phyloP scores from a whole-genome alignment of 1,140 invertebrate genomes.

The Spodoptera litura region DNA sequence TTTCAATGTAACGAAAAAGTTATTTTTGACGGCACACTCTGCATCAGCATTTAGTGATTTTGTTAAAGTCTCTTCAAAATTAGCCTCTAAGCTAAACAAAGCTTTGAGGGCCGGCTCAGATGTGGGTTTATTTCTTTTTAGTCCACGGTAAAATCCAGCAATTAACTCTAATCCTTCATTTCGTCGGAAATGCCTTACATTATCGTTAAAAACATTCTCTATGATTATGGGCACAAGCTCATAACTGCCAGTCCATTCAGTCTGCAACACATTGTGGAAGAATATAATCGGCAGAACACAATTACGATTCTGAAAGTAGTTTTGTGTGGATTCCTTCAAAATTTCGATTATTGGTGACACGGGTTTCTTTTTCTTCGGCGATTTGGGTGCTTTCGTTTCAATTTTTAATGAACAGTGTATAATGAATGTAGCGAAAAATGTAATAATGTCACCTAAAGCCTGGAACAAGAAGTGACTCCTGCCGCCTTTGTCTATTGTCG shows the following conservation, averaged over 20 bases:
- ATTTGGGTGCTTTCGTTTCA: conserved; percentile 57
- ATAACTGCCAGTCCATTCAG: conserved; percentile 88
- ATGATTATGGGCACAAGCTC: conserved; percentile 86
- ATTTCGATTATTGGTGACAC: conserved; percentile 80
- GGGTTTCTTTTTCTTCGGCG: conserved; percentile 71
- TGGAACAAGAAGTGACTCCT: conserved; percentile 88
- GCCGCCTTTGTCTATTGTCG: conserved; percentile 88
- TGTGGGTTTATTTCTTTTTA: conserved; percentile 76
- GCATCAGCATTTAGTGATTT: conserved; percentile 57
- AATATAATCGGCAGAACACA: conserved; percentile 88
- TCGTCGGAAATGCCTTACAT: conserved; percentile 88
- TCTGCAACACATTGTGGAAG: conserved; percentile 88
- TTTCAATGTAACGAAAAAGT: conserved; percentile 69
- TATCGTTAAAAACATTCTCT: conserved; percentile 87
- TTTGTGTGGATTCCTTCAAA: conserved; percentile 85
- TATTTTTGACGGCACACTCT: conserved; percentile 73
- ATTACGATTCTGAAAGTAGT: conserved; percentile 88
- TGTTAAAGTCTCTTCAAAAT: conserved; percentile 64
- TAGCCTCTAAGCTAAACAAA: conserved; percentile 63
- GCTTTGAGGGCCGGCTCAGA: conserved; percentile 53
- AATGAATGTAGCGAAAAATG: conserved; percentile 89
- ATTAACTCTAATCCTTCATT: conserved; percentile 89
- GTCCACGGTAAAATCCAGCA: conserved; percentile 87
- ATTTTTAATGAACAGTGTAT: conserved; percentile 87
- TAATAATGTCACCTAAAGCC: conserved; percentile 89